Conservation (phyloP, 1,140 invertebrate species). For the Drosophila busckii region DNA sequence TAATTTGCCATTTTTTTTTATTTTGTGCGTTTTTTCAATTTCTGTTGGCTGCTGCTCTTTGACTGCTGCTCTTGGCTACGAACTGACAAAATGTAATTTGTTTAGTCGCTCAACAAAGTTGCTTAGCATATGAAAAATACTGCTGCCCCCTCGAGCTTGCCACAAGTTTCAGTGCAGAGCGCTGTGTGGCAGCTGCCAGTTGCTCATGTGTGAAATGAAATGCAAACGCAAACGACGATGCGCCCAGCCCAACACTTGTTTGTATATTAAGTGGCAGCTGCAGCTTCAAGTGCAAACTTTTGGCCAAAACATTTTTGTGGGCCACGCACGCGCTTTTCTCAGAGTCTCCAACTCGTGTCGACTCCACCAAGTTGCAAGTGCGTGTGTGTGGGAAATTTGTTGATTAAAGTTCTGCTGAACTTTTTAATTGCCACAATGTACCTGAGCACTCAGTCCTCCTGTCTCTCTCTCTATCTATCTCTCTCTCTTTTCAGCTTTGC, state of each 20-base stretch:
- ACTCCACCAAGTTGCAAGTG: not conserved
- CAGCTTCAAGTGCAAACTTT: not conserved
- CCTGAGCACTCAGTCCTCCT: not conserved
- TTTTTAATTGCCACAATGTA: slow-evolving; percentile 68
- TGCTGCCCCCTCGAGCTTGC: slow-evolving; percentile 5
- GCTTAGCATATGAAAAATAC: slow-evolving; percentile 14
- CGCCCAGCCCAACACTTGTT: slow-evolving; percentile 16
- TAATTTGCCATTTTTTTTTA: slow-evolving; percentile 43
- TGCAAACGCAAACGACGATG: slow-evolving; percentile 37
- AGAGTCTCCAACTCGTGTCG: slow-evolving; percentile 2
- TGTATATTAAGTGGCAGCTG: not conserved
- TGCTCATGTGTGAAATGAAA: slow-evolving; percentile 69
- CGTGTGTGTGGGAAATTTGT: slow-evolving; percentile 60
- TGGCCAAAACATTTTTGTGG: slow-evolving; percentile 16
- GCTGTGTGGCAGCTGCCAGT: slow-evolving; percentile 16
- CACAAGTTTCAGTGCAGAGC: slow-evolving; percentile 42
- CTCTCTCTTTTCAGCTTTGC: not conserved
- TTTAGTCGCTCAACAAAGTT: slow-evolving; percentile 27
- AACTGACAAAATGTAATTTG: slow-evolving; percentile 28
- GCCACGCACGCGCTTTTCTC: slow-evolving; percentile 55
- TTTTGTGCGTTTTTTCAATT: slow-evolving; percentile 28
- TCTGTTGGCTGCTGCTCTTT: slow-evolving; percentile 22
- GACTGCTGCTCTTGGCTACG: slow-evolving; percentile 3
- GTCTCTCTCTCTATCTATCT: not conserved
- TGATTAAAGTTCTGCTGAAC: slow-evolving; percentile 69